Conservation (phyloP, 2,797 vertebrate species). For the Chaenodraco wilsoni region DNA sequence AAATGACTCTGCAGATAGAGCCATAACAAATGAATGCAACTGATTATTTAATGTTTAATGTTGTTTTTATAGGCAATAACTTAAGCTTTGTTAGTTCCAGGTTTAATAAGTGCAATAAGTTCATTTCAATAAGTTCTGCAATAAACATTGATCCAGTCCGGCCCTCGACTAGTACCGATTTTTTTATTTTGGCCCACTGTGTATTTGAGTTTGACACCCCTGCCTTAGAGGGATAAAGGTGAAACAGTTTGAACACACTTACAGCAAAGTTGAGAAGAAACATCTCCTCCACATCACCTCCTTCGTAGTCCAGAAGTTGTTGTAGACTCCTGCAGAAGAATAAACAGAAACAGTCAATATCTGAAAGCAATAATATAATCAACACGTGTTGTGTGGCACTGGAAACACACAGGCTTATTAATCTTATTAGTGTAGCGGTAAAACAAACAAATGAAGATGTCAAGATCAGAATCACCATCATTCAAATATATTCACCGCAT, state of each 20-base stretch:
- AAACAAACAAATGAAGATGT: background rate
- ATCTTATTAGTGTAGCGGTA: background rate
- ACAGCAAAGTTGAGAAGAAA: conserved; percentile 98
- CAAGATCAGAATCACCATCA: background rate
- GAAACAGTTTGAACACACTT: conserved; percentile 57
- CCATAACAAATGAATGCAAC: no score
- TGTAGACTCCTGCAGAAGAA: conserved; percentile 90
- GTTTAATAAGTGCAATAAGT: no score
- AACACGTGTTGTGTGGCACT: background rate
- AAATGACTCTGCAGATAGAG: no score
- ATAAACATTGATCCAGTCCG: no score
- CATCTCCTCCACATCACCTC: conserved; percentile 90
- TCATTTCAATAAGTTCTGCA: no score
- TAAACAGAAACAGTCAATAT: background rate
- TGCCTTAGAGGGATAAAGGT: background rate
- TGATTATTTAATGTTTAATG: no score
- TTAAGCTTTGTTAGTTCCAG: no score
- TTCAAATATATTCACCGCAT: background rate
- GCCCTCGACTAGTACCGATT: no score
- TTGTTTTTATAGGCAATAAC: no score
- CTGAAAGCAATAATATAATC: background rate
- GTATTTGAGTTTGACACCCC: no score
- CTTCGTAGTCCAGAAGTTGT: conserved; percentile 93
- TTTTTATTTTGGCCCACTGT: no score
- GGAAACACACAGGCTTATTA: background rate